Evolutionary conservation across 1,140 invertebrate species (phyloP).

Genomic region (Uloborus diversus): DNA sequence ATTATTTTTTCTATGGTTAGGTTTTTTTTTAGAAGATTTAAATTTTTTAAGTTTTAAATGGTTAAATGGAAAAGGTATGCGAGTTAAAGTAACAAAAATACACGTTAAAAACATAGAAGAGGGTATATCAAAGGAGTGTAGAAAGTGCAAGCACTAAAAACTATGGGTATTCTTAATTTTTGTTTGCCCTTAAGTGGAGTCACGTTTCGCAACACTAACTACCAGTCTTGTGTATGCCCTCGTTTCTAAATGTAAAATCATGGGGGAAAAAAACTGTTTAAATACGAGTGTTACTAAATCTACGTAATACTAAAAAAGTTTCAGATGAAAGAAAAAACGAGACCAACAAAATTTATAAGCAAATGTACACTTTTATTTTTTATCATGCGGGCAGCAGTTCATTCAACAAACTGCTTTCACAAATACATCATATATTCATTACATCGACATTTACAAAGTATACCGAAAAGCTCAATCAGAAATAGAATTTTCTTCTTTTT

Average conservation of each 20-base stretch:
- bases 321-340: too few relatives aligned
- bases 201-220: background rate
- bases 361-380: constrained; percentile 43
- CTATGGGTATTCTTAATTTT: background rate
- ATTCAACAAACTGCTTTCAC: constrained; percentile 30
- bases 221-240: background rate
- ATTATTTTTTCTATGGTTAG: too few relatives aligned
- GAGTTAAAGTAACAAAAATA: too few relatives aligned
- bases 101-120: too few relatives aligned
- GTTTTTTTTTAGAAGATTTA: too few relatives aligned
- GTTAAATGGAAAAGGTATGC: too few relatives aligned
- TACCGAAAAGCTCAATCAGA: constrained; percentile 51
- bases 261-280: background rate
- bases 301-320: too few relatives aligned
- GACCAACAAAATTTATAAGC: constrained; percentile 19
- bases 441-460: constrained; percentile 18
- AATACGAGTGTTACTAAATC: too few relatives aligned
- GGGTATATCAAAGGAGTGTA: too few relatives aligned
- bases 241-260: background rate
- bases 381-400: constrained; percentile 20
- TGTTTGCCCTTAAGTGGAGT: background rate
- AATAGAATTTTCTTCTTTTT: constrained; percentile 31
- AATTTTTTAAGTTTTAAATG: too few relatives aligned
- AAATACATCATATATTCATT: constrained; percentile 3
- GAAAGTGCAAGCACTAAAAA: too few relatives aligned